These are phyloP conservation scores for Clostera curtula DNA, from an alignment of 2,888 invertebrate species.

Conservation along the genomic window DNA sequence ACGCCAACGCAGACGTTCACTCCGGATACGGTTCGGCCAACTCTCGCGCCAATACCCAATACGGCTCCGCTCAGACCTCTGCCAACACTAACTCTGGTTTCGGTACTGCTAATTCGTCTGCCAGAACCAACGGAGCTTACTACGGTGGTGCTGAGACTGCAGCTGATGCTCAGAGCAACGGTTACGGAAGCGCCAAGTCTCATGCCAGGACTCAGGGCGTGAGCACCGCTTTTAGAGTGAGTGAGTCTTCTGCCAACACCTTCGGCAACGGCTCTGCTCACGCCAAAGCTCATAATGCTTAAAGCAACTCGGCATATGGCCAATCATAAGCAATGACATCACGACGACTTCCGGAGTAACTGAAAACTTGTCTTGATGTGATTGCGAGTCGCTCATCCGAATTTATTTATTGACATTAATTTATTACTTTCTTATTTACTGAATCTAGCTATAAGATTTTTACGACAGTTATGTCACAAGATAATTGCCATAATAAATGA, in stretches of 20 bases:
- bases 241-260: conserved; percentile 44
- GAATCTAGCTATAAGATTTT: conserved; percentile 14
- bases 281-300: conserved; percentile 45
- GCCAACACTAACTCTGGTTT: conserved; percentile 22
- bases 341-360: conserved; percentile 50
- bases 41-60: conserved; percentile 25
- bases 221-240: conserved; percentile 38
- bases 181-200: conserved; percentile 44
- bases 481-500: conserved; percentile 15
- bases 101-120: conserved; percentile 25
- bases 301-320: conserved; percentile 13
- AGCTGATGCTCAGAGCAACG: conserved; percentile 40
- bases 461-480: conserved; percentile 6
- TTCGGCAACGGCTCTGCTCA: conserved; percentile 41
- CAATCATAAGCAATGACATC: conserved; percentile 44
- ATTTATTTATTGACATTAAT: conserved; percentile 30
- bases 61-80: conserved; percentile 22
- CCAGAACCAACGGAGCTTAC: conserved; percentile 24
- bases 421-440: conserved; percentile 15
- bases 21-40: conserved; percentile 33
- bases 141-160: conserved; percentile 30
- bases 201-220: conserved; percentile 40
- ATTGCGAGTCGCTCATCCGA: conserved; percentile 39
- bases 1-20: conserved; percentile 37
- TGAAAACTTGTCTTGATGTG: conserved; percentile 64